A percentile compares a stretch with the other conserved stretches of the same genome.
Evolutionary conservation across 2,113 vertebrate genomes (phyloP).

Genomic region (Cygnus buccinator): DNA sequence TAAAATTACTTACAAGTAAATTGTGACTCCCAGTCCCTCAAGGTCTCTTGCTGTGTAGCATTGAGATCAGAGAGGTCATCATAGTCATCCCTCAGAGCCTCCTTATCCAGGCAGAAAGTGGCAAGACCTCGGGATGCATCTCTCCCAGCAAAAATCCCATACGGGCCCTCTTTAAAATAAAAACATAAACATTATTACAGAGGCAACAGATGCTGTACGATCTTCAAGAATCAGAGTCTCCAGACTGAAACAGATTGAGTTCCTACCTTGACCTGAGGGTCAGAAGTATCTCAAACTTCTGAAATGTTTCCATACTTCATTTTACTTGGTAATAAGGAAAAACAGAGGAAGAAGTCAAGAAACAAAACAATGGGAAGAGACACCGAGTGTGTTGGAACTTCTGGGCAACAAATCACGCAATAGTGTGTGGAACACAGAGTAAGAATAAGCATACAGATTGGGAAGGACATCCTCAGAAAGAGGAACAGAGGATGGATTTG

Average conservation of each 20-base stretch:
- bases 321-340: not conserved
- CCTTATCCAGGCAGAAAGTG: conserved; percentile 95
- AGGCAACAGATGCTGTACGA: not conserved
- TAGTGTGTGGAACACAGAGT: rapidly evolving
- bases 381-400: not conserved
- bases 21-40: conserved; percentile 94
- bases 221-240: not conserved
- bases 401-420: not conserved
- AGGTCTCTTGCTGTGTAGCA: conserved; percentile 88
- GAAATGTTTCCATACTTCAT: not conserved
- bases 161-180: conserved; percentile 89
- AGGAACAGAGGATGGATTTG: not conserved
- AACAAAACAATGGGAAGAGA: not conserved
- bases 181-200: conserved; percentile 23
- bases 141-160: conserved; percentile 95
- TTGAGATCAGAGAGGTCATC: conserved; percentile 97
- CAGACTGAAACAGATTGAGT: not conserved
- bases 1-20: conserved; percentile 89
- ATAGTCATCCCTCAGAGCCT: conserved; percentile 89
- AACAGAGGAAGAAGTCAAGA: not conserved
- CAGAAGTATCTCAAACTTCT: not conserved
- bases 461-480: not conserved
- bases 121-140: conserved; percentile 96
- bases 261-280: not conserved
- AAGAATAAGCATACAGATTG: not conserved